Evolutionary conservation across 2,113 vertebrate species (phyloP), one percentile per base, ranked within the genome.

Genomic region (Hirundichthys speculiger): DNA sequence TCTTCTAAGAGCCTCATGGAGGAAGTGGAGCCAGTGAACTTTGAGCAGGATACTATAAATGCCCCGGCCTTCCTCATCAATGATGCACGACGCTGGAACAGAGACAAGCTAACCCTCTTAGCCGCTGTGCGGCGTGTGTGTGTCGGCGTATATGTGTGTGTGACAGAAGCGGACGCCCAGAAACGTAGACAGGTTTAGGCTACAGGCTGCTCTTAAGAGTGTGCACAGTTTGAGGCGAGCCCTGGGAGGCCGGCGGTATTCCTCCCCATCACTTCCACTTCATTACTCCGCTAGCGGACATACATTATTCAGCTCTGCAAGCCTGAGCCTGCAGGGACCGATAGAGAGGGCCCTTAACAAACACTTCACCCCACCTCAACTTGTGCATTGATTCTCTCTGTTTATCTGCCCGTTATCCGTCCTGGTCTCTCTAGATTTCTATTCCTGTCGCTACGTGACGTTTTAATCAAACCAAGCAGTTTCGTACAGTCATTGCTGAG

Each of bases 61-160:
- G 89, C 83, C 75, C 80, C 50, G 86, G 83, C 74, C 86, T 56
- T 84, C 74, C 74, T 92, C 84, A 91, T 93, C 86, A 88, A 93
- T 91, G 90, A 93, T 93, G 90, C 55, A 93, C 79, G 76, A 83
- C 69, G 88, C 68, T 61, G 85, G 91, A 90, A 89, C 77, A 87
- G 83, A 89, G 81, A 92, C 91, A 92, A 75, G 86, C 83, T 79
- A 89, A 90, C 79, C 80, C 91, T 92, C 89, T 93, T 88, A 91
- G 87, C 79, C 68, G 67, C 80, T 59, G 76, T 9, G 75, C 60
- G 21, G 54, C n/a, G 24, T 24, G 55, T 27, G 61, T 24, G 60
- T 18, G 25, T 7, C 30, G 39, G n/a, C 22, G 25, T 42, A 50
- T 56, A n/a, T n/a, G n/a, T 64, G 46, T 51, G 47, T 53, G 62